Conservation (phyloP, 2,797 vertebrate genomes). For the Leptoclinus maculatus region DNA sequence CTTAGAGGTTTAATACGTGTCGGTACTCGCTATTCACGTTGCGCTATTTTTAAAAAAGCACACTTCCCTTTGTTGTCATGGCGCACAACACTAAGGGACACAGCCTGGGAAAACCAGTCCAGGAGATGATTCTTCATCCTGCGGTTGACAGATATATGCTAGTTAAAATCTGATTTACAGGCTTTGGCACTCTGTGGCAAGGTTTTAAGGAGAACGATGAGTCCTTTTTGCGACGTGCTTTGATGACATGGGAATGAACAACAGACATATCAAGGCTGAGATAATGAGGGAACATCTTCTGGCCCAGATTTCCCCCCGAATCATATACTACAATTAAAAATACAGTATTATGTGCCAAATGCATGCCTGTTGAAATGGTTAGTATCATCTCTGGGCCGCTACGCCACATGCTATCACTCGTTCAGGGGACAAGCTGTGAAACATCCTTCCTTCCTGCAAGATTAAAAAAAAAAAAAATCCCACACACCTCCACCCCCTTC, state of each 20-base stretch:
- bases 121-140: conserved; percentile 39
- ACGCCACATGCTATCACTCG: conserved; percentile 67
- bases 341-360: conserved; percentile 55
- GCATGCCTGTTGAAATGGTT: conserved; percentile 60
- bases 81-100: conserved; percentile 41
- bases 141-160: conserved; percentile 59
- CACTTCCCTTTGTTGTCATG: conserved; percentile 57
- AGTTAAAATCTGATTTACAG: conserved; percentile 70
- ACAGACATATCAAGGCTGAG: conserved; percentile 58
- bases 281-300: conserved; percentile 63
- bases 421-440: conserved; percentile 69
- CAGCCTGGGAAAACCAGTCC: conserved; percentile 49
- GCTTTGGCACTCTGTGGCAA: conserved; percentile 48
- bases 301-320: conserved; percentile 64
- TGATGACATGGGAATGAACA: conserved; percentile 64
- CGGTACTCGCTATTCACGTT: conserved; percentile 73
- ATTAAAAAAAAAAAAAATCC: conserved; percentile 56
- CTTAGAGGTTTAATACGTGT: conserved; percentile 78
- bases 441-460: conserved; percentile 48
- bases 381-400: conserved; percentile 49
- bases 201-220: conserved; percentile 55
- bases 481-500: conserved; percentile 49
- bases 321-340: conserved; percentile 60
- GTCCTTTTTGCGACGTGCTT: conserved; percentile 54
- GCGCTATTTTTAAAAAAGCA: conserved; percentile 70